These are phyloP conservation scores for Aegypius monachus DNA, from an alignment of 2,113 vertebrate species.

Conservation along the genomic window DNA sequence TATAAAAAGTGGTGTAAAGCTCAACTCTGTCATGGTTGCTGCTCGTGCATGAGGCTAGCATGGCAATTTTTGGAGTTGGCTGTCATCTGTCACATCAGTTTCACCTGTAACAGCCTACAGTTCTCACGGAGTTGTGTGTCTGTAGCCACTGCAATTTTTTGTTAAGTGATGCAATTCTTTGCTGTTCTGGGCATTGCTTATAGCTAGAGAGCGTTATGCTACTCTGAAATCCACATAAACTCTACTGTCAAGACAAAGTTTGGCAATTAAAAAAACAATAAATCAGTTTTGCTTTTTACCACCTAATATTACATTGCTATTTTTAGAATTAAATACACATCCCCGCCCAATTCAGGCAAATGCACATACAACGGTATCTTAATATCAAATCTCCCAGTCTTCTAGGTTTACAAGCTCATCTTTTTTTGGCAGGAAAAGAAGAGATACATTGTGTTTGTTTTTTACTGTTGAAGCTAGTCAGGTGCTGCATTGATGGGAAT, in stretches of 20 bases:
- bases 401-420: background rate
- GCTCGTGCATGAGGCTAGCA: background rate
- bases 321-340: background rate
- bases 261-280: background rate
- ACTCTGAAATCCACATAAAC: background rate
- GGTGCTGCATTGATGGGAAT: background rate
- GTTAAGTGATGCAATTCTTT: background rate
- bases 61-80: background rate
- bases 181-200: background rate
- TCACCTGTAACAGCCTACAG: accelerated
- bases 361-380: accelerated
- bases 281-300: background rate
- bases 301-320: background rate
- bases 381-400: background rate
- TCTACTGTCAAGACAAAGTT: background rate
- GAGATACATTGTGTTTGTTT: background rate
- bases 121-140: accelerated
- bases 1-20: background rate
- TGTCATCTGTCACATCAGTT: background rate
- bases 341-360: background rate
- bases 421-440: background rate
- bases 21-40: background rate
- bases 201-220: background rate
- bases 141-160: background rate
- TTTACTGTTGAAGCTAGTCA: background rate